Percentiles rank a stretch among this genome's conserved stretches.
phyloP scores from a whole-genome alignment of 2,888 invertebrate genomes.

The Drosophila emarginata region DNA sequence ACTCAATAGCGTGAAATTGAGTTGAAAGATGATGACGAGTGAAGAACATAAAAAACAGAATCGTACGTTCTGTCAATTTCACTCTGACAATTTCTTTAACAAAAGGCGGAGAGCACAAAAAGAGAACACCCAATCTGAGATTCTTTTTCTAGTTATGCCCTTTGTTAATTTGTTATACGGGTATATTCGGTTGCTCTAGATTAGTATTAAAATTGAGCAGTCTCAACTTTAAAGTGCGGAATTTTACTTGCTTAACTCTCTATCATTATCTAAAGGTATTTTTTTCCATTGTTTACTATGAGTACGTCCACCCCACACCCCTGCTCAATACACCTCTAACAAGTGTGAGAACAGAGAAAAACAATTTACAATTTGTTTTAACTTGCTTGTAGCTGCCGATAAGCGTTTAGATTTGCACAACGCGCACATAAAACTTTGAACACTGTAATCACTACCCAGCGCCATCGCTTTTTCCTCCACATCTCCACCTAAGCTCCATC shows the following conservation, averaged over 20 bases:
- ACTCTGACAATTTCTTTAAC: background rate
- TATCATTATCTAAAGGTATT: background rate
- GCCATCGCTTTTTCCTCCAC: background rate
- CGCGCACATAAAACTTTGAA: constrained; percentile 6
- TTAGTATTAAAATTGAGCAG: background rate
- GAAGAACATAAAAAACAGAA: background rate
- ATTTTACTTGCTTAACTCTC: background rate
- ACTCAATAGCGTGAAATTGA: background rate
- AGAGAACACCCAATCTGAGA: background rate
- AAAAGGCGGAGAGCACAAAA: background rate
- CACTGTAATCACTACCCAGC: background rate
- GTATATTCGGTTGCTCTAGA: background rate
- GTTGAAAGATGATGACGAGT: background rate
- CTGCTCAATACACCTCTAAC: background rate
- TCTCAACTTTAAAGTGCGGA: too few relatives aligned
- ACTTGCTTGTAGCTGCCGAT: constrained; percentile 56
- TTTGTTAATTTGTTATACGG: background rate
- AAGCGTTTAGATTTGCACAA: constrained; percentile 65
- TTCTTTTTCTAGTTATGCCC: background rate
- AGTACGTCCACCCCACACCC: background rate
- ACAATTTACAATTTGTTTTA: constrained; percentile 30
- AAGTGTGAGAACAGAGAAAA: constrained; percentile 15
- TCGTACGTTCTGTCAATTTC: background rate
- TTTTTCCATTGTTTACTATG: background rate
- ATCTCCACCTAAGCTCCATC: constrained; percentile 21